Conservation (phyloP, 1,140 invertebrate genomes). For the Drosophila novamexicana region DNA sequence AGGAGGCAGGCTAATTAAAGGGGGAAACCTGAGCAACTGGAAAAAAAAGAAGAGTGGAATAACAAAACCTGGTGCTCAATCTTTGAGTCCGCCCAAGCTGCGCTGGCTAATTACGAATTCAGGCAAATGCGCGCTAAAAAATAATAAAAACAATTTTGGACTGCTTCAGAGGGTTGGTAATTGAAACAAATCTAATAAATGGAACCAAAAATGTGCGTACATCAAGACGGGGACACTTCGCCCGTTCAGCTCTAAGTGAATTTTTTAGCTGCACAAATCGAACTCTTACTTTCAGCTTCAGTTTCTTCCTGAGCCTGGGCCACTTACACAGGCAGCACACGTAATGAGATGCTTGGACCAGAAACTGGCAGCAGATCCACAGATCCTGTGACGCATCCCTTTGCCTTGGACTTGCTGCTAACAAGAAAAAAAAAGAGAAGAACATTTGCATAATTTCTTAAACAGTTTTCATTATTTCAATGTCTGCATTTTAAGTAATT, state of each 20-base stretch:
- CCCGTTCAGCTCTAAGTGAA: slow-evolving; percentile 68
- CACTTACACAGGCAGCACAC: slow-evolving; percentile 60
- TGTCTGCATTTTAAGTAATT: slow-evolving; percentile 80
- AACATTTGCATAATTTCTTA: slow-evolving; percentile 80
- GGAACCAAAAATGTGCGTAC: slow-evolving; percentile 83
- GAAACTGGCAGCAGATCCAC: slow-evolving; percentile 17
- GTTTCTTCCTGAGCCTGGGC: slow-evolving; percentile 23
- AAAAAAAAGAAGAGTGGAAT: neutral
- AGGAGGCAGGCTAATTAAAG: too few relatives aligned
- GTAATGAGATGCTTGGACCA: slow-evolving; percentile 63
- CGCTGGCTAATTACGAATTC: slow-evolving; percentile 73
- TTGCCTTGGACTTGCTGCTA: slow-evolving; percentile 48
- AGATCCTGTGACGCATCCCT: slow-evolving; percentile 34
- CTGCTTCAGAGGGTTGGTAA: slow-evolving; percentile 53
- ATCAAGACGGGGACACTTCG: slow-evolving; percentile 45
- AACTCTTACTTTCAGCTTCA: slow-evolving; percentile 14
- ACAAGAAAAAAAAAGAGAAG: slow-evolving; percentile 52
- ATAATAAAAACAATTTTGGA: slow-evolving; percentile 51
- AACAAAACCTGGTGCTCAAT: slow-evolving; percentile 34
- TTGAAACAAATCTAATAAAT: slow-evolving; percentile 83
- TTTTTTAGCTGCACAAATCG: slow-evolving; percentile 52
- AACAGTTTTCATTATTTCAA: slow-evolving; percentile 72
- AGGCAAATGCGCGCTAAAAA: slow-evolving; percentile 56
- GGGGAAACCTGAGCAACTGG: slow-evolving; percentile 2
- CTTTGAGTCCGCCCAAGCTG: slow-evolving; percentile 14